A percentile compares a stretch with the other conserved stretches of the same genome.
Evolutionary conservation across 2,888 invertebrate species (phyloP).

Genomic region (Coenonympha glycerion): DNA sequence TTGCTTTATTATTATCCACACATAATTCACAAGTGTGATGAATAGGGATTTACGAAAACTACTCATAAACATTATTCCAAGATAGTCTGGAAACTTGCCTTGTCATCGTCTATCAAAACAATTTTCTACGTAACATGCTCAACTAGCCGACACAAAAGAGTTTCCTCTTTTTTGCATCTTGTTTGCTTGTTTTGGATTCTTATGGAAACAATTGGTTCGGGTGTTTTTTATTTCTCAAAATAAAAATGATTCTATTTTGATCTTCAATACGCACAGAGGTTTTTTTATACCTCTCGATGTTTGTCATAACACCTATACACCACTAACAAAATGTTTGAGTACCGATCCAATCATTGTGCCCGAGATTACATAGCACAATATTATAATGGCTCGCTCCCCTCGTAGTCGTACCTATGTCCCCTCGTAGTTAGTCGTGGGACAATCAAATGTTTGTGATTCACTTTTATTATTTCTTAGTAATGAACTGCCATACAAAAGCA

Average conservation of each 20-base stretch:
- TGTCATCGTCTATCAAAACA: neutral
- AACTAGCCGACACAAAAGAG: too few relatives aligned
- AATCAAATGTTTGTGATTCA: conserved; percentile 10
- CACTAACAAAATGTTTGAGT: conserved; percentile 15
- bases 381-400: conserved; percentile 28
- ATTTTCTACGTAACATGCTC: too few relatives aligned
- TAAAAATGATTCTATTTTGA: too few relatives aligned
- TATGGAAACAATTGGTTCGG: too few relatives aligned
- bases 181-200: too few relatives aligned
- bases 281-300: too few relatives aligned
- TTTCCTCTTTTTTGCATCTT: too few relatives aligned
- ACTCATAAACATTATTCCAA: neutral
- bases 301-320: neutral
- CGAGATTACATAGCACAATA: conserved; percentile 27
- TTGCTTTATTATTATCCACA: too few relatives aligned
- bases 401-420: conserved; percentile 26
- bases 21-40: too few relatives aligned
- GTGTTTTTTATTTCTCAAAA: too few relatives aligned
- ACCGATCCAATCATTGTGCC: neutral
- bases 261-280: too few relatives aligned
- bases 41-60: neutral
- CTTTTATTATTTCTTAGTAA: conserved; percentile 7
- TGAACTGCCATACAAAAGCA: neutral
- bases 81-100: neutral
- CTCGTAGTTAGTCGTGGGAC: conserved; percentile 12